Conservation (phyloP, 2,113 vertebrate species). For the Rhynchomys soricoides region DNA sequence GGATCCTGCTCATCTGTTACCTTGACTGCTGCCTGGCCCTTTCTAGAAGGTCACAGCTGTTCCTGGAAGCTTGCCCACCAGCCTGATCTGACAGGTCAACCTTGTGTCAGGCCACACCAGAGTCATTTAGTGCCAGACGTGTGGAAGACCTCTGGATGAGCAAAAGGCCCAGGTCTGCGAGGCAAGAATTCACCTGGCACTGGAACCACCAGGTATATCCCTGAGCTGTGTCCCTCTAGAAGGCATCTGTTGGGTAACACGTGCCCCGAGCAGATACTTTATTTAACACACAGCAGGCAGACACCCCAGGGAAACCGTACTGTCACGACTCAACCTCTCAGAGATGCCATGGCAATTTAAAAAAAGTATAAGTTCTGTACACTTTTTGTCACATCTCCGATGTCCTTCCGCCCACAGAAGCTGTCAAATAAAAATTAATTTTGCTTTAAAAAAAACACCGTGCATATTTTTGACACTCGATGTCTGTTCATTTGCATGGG, state of each 20-base stretch:
- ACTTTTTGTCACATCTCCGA: constrained; percentile 61
- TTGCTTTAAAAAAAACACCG: constrained; percentile 77
- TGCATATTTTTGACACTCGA: constrained; percentile 80
- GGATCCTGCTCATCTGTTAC: background rate
- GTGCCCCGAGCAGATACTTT: constrained; percentile 64
- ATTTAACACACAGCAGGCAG: constrained; percentile 82
- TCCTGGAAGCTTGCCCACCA: background rate
- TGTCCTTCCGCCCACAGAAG: constrained; percentile 70
- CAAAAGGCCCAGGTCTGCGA: background rate
- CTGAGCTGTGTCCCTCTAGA: constrained; percentile 69
- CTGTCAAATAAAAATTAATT: constrained; percentile 85
- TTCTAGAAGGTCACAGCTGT: constrained; percentile 32
- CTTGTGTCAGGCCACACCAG: background rate
- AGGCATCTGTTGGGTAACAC: constrained; percentile 70
- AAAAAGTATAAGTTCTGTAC: constrained; percentile 53
- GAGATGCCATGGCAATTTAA: constrained; percentile 76
- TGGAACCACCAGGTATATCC: constrained; percentile 68
- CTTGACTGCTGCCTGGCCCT: background rate
- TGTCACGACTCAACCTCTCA: constrained; percentile 82
- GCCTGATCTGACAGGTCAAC: background rate
- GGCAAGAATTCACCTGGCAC: constrained; percentile 23
- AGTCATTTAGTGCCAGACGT: constrained; percentile 1
- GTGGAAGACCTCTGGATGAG: background rate
- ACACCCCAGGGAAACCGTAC: constrained; percentile 74
- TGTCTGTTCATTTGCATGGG: constrained; percentile 85